These are phyloP conservation scores for Alentia gelatinosa DNA, from an alignment of 2,888 invertebrate species.

Conservation along the genomic window DNA sequence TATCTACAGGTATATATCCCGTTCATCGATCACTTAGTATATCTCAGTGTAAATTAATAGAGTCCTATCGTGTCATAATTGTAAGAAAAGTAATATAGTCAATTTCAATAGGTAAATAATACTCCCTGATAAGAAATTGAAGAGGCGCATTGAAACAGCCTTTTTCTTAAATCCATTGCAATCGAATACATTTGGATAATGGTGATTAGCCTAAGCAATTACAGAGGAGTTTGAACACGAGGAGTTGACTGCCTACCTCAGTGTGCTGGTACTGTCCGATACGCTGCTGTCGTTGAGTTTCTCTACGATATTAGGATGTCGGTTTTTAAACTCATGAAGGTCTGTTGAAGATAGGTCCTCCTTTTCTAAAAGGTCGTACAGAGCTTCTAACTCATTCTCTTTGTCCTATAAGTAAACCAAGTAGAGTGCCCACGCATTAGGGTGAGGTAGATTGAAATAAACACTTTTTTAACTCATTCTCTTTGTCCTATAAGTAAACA, in stretches of 20 bases:
- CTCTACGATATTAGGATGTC: slow-evolving; percentile 26
- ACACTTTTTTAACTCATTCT: slow-evolving; percentile 50
- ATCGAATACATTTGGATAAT: neutral
- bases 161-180: neutral
- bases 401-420: slow-evolving; percentile 52
- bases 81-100: neutral
- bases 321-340: neutral
- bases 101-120: neutral
- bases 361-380: slow-evolving; percentile 23
- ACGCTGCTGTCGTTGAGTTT: neutral
- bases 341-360: slow-evolving; percentile 8
- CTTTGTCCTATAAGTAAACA: slow-evolving; percentile 54
- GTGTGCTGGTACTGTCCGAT: slow-evolving; percentile 37
- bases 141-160: neutral
- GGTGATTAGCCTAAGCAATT: neutral
- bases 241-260: neutral
- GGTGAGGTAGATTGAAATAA: neutral
- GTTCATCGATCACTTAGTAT: too few species aligned
- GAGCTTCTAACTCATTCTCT: slow-evolving; percentile 55
- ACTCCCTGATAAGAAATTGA: neutral
- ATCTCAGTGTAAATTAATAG: too few species aligned
- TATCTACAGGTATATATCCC: too few species aligned
- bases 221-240: too few species aligned
- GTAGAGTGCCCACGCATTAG: too few species aligned
- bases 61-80: neutral